Percentiles rank a stretch among this genome's conserved stretches.
Conservation (phyloP, 2,113 vertebrate species). For the Amblyornis subalaris region DNA sequence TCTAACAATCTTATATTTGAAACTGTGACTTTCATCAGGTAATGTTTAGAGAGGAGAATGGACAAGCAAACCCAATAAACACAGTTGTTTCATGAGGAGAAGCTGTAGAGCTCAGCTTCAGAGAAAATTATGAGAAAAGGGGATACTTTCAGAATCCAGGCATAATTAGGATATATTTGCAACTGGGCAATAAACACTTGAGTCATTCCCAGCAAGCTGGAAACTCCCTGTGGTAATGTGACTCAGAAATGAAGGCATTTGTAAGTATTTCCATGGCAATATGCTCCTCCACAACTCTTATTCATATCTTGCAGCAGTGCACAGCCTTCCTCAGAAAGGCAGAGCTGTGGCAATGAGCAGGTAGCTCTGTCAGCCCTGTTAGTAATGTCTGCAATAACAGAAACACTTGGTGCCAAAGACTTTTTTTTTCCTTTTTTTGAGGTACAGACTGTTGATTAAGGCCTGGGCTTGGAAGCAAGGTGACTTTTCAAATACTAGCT, state of each 20-base stretch:
- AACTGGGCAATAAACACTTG: constrained; percentile 5
- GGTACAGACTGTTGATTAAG: not conserved
- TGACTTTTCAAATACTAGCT: not conserved
- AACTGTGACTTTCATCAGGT: not conserved
- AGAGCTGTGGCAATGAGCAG: not conserved
- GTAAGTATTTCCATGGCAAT: constrained; percentile 44
- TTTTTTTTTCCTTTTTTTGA: not conserved
- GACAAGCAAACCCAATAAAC: not conserved
- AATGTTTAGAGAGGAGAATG: not conserved
- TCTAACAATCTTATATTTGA: not conserved
- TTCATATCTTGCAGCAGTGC: not conserved
- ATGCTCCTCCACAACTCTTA: not conserved
- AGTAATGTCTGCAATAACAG: not conserved
- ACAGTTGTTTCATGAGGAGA: not conserved
- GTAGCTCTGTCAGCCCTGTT: not conserved
- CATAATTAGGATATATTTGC: constrained; percentile 8
- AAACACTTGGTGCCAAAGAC: not conserved
- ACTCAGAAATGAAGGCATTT: constrained; percentile 40
- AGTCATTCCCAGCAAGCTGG: constrained; percentile 28
- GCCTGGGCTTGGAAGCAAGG: not conserved
- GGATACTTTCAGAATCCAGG: not conserved
- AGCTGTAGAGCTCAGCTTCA: not conserved
- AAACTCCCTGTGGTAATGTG: constrained; percentile 34
- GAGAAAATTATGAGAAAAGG: not conserved
- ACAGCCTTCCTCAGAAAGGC: not conserved